Evolutionary conservation across 2,113 vertebrate species (phyloP).

Genomic region (Cryptotis parvus): DNA sequence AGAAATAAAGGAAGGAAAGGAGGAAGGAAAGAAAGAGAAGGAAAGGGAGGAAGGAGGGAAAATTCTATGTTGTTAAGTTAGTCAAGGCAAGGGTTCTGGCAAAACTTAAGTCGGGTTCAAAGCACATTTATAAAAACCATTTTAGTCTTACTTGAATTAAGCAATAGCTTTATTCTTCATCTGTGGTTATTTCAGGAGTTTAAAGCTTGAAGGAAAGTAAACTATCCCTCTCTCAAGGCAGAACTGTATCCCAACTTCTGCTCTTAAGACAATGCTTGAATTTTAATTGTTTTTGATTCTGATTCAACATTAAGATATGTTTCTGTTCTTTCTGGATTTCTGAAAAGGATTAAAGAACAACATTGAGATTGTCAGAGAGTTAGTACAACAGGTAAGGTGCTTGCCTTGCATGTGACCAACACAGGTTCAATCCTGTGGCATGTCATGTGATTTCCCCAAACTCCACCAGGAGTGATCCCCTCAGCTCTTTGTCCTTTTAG

Average conservation of each 20-base stretch:
- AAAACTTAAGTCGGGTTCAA: neutral
- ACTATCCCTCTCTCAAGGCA: neutral
- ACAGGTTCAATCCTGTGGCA: too few relatives aligned
- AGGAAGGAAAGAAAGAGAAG: neutral
- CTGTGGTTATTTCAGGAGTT: neutral
- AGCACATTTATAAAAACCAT: neutral
- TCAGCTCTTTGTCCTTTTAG: rapidly evolving
- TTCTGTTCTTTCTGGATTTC: neutral
- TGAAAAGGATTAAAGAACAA: neutral
- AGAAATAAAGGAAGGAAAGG: too few relatives aligned
- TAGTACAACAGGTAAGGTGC: too few relatives aligned
- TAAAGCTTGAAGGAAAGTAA: neutral
- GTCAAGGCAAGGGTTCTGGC: neutral
- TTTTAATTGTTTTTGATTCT: neutral
- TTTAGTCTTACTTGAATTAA: neutral
- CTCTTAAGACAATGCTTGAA: too few relatives aligned
- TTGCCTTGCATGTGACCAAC: too few relatives aligned
- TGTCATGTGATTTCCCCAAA: too few relatives aligned
- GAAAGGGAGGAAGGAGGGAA: too few relatives aligned
- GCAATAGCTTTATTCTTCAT: neutral
- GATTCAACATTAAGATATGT: neutral
- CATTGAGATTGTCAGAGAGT: too few relatives aligned
- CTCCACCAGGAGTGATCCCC: too few relatives aligned
- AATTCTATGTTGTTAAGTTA: neutral
- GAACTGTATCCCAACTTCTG: neutral